Evolutionary conservation across 2,113 vertebrate species (phyloP), one percentile per base, ranked within the genome.

Genomic region (Limnothrissa miodon): DNA sequence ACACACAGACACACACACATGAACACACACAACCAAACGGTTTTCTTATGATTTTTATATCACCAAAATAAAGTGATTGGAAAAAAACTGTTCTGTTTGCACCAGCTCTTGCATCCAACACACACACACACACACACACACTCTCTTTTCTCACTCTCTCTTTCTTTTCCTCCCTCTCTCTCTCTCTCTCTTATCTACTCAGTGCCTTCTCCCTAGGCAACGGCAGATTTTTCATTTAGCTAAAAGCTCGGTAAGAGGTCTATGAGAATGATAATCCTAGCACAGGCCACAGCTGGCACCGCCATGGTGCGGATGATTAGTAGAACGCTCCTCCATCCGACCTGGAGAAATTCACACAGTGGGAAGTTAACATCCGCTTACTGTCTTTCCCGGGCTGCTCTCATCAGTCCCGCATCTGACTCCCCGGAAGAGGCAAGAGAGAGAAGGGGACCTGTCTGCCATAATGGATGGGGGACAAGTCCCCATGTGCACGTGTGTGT

Each of bases 341-440:
- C 98, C 98, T 99, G 97, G 97, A 99, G 98, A 99, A 99, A 98
- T 98, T 97, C 96, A 97, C 97, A 96, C 98, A 96, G 98, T 98
- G 96, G 98, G 98, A 98, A 96, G 96, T 97, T 97, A 97, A 97
- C 97, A 99, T 98, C 96, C 96, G 96, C 98, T 98, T 97, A 97
- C 97, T 96, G 97, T 97, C 96, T 98, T 95, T 94, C 93, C 94
- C 94, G 93, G 95, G 96, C 95, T 95, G 95, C 93, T 93, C 94
- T 95, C 96, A 96, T 96, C 96, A 95, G 94, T 95, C 95, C 94
- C 95, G 94, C 96, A 95, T 96, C 95, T 96, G 96, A 96, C 95
- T 95, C 92, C 94, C 92, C 92, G 87, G 92, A 96, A 95, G 94
- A 94, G 93, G 93, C 92, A 59, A 51, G 80, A 59, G 53, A 62